These are phyloP conservation scores for Callocephalon fimbriatum DNA, from an alignment of 2,113 vertebrate genomes.

Conservation along the genomic window DNA sequence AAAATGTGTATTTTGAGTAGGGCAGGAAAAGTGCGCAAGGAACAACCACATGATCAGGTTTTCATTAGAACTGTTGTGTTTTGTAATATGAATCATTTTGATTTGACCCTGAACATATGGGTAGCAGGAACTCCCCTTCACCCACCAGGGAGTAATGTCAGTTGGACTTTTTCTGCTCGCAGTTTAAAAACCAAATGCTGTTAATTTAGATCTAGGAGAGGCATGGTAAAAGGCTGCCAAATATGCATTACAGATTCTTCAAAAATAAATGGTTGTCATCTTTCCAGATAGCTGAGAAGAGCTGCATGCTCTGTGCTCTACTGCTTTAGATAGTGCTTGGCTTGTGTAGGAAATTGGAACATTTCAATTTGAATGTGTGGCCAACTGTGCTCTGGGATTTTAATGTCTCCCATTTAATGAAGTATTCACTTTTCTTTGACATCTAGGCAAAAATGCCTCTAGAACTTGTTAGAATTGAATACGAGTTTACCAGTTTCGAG, in stretches of 20 bases:
- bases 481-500: neutral
- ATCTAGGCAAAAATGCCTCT: conserved; percentile 1
- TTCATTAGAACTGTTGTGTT: neutral
- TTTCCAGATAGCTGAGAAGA: conserved; percentile 33
- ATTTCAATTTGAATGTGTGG: neutral
- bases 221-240: conserved; percentile 29
- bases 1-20: neutral
- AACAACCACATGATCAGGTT: neutral
- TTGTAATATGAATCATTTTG: neutral
- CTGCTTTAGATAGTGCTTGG: conserved; percentile 25
- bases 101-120: neutral
- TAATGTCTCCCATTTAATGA: conserved; percentile 19
- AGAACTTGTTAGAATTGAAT: neutral
- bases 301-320: neutral
- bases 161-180: conserved; percentile 16
- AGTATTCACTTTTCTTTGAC: neutral
- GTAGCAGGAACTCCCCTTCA: conserved; percentile 28
- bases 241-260: neutral
- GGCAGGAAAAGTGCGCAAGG: neutral
- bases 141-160: neutral
- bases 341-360: conserved; percentile 21
- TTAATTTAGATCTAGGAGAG: conserved; percentile 23
- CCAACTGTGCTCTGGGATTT: conserved; percentile 35
- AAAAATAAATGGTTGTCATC: conserved; percentile 18
- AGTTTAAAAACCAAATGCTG: conserved; percentile 10